phyloP scores from a whole-genome alignment of 1,140 invertebrate genomes.

The Meloidogyne floridensis region DNA sequence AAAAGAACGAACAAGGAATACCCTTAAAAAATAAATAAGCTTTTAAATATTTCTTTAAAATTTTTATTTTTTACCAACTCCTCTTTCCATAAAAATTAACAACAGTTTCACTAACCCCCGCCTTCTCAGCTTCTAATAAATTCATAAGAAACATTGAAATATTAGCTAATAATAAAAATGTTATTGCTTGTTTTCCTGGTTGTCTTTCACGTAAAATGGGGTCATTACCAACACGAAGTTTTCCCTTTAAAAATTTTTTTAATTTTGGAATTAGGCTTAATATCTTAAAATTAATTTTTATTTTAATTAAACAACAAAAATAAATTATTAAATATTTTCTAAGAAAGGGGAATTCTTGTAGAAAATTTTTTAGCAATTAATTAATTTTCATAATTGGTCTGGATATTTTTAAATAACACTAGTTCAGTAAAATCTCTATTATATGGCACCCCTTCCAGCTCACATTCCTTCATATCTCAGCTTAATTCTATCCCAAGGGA shows the following conservation, averaged over 20 bases:
- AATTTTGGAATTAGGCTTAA: no score
- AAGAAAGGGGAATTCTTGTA: neutral
- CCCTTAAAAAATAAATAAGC: constrained; percentile 32
- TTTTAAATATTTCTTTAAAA: neutral
- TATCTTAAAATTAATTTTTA: neutral
- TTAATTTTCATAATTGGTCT: no score
- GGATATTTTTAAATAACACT: no score
- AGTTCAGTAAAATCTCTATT: no score
- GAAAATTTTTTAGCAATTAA: no score
- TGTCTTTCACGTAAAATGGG: constrained; percentile 45
- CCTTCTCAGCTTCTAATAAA: constrained; percentile 62
- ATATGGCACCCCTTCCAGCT: no score
- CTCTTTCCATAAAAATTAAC: constrained; percentile 64
- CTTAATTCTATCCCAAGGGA: no score
- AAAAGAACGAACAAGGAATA: constrained; percentile 61
- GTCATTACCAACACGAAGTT: constrained; percentile 56
- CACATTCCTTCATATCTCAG: no score
- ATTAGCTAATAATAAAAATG: constrained; percentile 59
- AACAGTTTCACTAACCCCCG: constrained; percentile 55
- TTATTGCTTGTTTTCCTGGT: constrained; percentile 54
- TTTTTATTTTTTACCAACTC: constrained; percentile 35
- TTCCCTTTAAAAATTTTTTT: constrained; percentile 23
- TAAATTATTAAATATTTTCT: neutral
- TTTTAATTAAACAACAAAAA: neutral
- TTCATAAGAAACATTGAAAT: constrained; percentile 66